Evolutionary conservation across 2,888 invertebrate genomes (phyloP), one percentile per base, ranked within the genome.

Genomic region (Pollenia amentaria): DNA sequence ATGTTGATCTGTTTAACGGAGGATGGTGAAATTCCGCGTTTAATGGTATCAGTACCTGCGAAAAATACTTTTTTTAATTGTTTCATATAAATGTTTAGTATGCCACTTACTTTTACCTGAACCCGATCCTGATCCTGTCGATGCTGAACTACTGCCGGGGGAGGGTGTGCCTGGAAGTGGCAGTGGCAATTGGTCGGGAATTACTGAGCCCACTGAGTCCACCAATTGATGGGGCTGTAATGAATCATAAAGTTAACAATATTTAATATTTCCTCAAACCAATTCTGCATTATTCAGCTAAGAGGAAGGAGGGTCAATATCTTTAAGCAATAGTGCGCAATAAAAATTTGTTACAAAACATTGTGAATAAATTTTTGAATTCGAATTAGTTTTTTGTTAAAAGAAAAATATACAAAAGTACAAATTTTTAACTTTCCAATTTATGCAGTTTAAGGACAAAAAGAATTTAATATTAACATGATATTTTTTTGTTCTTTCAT

Each of bases 71-170:
- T 38, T 38, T 38, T 69, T 38, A 16, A 51, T 16, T 14, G 38
- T 14, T 12, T 46, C 21, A 14, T 12, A 21, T 3, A 42, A n/a
- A 40, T 21, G 51, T 10, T 38, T 14, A 7, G 16, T 46, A 29
- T 12, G 10, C n/a, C 72, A 89, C 90, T 91, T 89, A 92, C 93
- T 92, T 90, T 92, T 92, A 90, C 92, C 92, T 84, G 92, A 92
- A 90, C 97, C 97, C 91, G 96, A 96, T 92, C 96, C 96, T 90
- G 96, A 96, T 92, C 96, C 97, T 91, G 97, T 96, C 90, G 96
- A 96, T 91, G 97, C 96, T 91, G 97, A 96, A 94, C 97, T 96
- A 95, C 95, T 97, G 95, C 96, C 97, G 95, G 97, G 96, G 93
- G 97, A 97, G 95, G 96, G 93, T 92, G 93, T 97, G 95, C 97